Conservation (phyloP, 2,797 vertebrate species). For the Pempheris klunzingeri region DNA sequence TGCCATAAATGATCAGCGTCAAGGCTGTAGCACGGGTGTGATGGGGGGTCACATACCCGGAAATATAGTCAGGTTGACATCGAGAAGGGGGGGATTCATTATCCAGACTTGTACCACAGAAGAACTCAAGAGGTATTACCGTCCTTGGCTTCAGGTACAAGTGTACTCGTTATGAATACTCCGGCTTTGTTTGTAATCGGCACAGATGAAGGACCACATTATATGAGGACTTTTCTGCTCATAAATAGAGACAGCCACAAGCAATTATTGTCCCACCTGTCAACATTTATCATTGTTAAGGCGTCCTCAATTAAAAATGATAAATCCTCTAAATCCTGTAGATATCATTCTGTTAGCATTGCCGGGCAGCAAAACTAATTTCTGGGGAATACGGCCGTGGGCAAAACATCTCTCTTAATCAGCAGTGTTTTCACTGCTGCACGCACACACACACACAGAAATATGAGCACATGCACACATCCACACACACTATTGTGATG, state of each 20-base stretch:
- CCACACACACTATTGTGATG: constrained; percentile 13
- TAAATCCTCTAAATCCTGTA: constrained; percentile 40
- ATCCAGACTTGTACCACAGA: constrained; percentile 18
- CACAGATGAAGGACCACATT: constrained; percentile 25
- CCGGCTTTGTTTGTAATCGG: constrained; percentile 27
- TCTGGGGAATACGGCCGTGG: constrained; percentile 48
- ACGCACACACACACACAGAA: constrained; percentile 13
- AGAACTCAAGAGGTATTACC: neutral
- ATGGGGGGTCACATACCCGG: neutral
- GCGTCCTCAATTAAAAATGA: constrained; percentile 59
- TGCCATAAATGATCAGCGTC: constrained; percentile 50
- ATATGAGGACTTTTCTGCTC: constrained; percentile 42
- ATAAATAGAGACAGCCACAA: constrained; percentile 39
- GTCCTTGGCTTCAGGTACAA: neutral
- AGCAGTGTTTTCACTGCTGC: constrained; percentile 26
- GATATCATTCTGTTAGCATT: constrained; percentile 38
- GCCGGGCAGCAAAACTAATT: constrained; percentile 51
- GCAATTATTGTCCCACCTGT: constrained; percentile 52
- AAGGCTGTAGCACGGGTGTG: constrained; percentile 28
- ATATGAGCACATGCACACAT: constrained; percentile 1
- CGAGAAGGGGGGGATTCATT: constrained; percentile 11
- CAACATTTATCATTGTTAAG: constrained; percentile 54
- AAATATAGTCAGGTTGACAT: constrained; percentile 22
- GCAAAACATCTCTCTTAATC: constrained; percentile 50
- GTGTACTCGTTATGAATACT: constrained; percentile 23